A percentile compares a stretch with the other conserved stretches of the same genome.
These are phyloP conservation scores for Eulemur rufifrons DNA, from an alignment of 2,113 vertebrate genomes.

Conservation along the genomic window DNA sequence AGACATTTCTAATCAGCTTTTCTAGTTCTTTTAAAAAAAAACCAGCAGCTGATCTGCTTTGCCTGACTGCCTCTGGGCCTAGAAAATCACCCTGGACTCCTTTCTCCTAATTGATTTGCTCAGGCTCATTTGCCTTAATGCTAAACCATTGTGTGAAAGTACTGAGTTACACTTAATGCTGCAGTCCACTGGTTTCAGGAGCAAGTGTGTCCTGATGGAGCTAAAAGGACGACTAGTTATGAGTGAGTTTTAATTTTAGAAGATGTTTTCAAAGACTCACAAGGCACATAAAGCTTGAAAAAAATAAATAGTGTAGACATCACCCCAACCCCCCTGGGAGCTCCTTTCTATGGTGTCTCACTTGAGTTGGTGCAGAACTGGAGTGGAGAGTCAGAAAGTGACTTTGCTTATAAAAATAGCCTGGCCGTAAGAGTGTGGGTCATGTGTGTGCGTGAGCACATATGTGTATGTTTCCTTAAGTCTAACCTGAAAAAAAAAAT, in stretches of 20 bases:
- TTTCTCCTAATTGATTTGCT: not conserved
- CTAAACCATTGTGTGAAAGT: not conserved
- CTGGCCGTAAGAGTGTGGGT: not conserved
- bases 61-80: not conserved
- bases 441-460: not conserved
- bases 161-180: not conserved
- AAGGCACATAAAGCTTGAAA: not conserved
- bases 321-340: not conserved
- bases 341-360: not conserved
- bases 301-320: not conserved
- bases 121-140: not conserved
- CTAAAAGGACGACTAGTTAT: not conserved
- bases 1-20: not conserved
- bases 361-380: not conserved
- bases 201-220: not conserved
- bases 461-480: not conserved
- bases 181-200: not conserved
- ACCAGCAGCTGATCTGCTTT: not conserved
- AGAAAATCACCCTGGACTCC: not conserved
- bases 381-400: not conserved
- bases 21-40: slow-evolving; percentile 3
- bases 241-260: not conserved
- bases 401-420: not conserved
- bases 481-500: not conserved
- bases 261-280: not conserved